Conservation (phyloP, 1,140 invertebrate genomes). For the Drosophila pachea region DNA sequence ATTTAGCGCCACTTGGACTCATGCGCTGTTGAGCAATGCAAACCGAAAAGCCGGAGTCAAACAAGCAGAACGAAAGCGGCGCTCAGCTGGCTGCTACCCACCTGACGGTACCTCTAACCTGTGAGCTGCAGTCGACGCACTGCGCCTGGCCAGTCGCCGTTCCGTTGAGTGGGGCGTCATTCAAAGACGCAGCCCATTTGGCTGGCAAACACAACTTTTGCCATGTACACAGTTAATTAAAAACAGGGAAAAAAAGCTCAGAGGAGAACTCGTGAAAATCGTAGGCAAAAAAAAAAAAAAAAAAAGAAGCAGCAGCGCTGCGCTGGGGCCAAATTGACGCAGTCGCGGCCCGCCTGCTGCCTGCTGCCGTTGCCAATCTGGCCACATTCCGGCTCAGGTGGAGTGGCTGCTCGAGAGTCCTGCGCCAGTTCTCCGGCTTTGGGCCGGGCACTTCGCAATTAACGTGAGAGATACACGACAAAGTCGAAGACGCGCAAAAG, state of each 20-base stretch:
- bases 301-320: background rate
- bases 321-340: conserved; percentile 30
- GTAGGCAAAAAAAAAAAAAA: conserved; percentile 39
- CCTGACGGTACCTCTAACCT: background rate
- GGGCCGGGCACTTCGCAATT: conserved; percentile 48
- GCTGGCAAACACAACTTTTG: conserved; percentile 58
- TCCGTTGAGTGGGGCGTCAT: background rate
- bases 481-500: conserved; percentile 40
- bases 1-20: conserved; percentile 78
- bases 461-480: conserved; percentile 64
- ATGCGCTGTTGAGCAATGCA: conserved; percentile 78
- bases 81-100: conserved; percentile 11
- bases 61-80: conserved; percentile 21
- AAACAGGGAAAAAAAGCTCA: conserved; percentile 41
- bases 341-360: conserved; percentile 1
- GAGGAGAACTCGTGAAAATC: conserved; percentile 25
- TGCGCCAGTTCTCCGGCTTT: conserved; percentile 1
- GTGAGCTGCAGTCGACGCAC: conserved; percentile 26
- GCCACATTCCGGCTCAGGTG: conserved; percentile 12
- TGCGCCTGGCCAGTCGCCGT: conserved; percentile 35
- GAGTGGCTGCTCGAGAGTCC: conserved; percentile 51
- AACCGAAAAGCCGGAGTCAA: conserved; percentile 64
- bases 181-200: conserved; percentile 49
- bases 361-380: background rate
- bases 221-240: conserved; percentile 72